Evolutionary conservation across 2,113 vertebrate species (phyloP).

Genomic region (Calonectris borealis): DNA sequence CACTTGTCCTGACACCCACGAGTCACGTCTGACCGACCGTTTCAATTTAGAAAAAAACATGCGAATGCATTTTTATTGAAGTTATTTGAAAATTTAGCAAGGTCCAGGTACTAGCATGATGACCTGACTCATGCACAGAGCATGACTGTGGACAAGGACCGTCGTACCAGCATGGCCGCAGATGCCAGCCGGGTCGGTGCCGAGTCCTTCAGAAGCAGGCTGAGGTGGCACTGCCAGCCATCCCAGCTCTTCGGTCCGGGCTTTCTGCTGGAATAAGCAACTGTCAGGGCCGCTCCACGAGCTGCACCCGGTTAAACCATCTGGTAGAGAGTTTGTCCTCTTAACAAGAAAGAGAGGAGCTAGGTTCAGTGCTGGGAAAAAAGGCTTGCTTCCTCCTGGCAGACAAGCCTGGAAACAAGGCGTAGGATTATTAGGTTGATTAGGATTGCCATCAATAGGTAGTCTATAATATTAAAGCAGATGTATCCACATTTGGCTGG

Average conservation of each 20-base stretch:
- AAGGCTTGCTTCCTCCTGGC: not conserved
- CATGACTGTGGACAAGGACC: not conserved
- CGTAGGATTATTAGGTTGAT: not conserved
- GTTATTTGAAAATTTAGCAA: too few species aligned
- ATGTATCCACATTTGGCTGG: not conserved
- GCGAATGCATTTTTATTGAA: not conserved
- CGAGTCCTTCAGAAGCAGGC: not conserved
- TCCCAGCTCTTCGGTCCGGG: not conserved
- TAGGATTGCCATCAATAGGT: not conserved
- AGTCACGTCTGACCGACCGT: rapidly evolving
- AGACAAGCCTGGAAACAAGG: not conserved
- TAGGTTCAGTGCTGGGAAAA: not conserved
- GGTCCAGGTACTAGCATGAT: rapidly evolving
- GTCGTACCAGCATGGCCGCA: rapidly evolving
- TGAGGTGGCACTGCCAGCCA: rapidly evolving
- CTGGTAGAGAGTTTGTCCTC: not conserved
- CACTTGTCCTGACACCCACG: rapidly evolving
- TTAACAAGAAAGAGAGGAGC: not conserved
- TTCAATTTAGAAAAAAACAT: too few species aligned
- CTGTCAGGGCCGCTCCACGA: rapidly evolving
- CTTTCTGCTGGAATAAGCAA: not conserved
- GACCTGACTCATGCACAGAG: not conserved
- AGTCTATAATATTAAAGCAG: not conserved
- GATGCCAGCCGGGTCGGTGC: not conserved
- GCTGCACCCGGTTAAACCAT: not conserved